A percentile compares a stretch with the other conserved stretches of the same genome.
These are phyloP conservation scores for Mastomys coucha DNA, from an alignment of 2,113 vertebrate genomes.

Conservation along the genomic window DNA sequence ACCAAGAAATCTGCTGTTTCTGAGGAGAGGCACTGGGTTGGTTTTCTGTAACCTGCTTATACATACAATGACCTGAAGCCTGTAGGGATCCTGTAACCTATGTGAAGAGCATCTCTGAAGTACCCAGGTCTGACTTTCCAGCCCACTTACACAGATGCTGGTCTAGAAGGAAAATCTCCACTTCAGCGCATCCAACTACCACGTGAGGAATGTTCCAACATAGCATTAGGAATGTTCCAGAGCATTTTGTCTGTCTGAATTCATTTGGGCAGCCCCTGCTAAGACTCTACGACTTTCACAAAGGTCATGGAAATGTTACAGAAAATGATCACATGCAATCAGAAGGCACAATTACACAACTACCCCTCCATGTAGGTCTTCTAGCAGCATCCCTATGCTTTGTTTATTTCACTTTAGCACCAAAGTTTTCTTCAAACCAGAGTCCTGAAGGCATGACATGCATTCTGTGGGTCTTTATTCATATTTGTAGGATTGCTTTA, in stretches of 20 bases:
- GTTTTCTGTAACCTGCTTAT: background rate
- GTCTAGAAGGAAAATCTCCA: background rate
- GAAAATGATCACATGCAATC: background rate
- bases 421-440: background rate
- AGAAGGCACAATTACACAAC: background rate
- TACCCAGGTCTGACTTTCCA: background rate
- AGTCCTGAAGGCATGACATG: constrained; percentile 2
- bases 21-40: background rate
- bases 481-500: constrained; percentile 65
- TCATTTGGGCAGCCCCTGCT: background rate
- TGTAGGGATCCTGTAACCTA: background rate
- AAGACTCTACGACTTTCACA: constrained; percentile 10
- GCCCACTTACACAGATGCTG: background rate
- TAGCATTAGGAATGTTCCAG: background rate
- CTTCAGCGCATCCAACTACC: background rate
- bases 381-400: background rate
- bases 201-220: background rate
- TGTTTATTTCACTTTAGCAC: background rate
- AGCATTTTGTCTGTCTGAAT: background rate
- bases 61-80: background rate
- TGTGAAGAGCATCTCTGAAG: background rate
- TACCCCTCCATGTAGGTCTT: background rate
- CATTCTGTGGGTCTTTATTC: constrained; percentile 26
- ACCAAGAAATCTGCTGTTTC: background rate
- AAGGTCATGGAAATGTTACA: constrained; percentile 34